Conservation (phyloP, 2,888 invertebrate species). For the Schizotus pectinicornis region DNA sequence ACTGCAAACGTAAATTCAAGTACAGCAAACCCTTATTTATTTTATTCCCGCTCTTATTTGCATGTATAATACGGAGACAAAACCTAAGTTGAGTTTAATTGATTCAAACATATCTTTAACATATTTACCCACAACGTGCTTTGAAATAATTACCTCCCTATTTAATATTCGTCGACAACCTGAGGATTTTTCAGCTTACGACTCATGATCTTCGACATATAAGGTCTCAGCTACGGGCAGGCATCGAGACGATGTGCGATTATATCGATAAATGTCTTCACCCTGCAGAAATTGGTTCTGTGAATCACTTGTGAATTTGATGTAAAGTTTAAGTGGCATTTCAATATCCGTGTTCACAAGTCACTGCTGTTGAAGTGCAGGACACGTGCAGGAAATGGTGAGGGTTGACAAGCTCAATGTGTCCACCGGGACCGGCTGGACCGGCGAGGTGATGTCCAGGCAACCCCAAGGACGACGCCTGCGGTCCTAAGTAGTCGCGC, state of each 20-base stretch:
- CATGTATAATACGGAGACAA: constrained; percentile 24
- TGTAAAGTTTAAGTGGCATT: constrained; percentile 55
- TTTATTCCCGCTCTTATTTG: constrained; percentile 27
- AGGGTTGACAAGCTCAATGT: constrained; percentile 49
- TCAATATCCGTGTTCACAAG: constrained; percentile 53
- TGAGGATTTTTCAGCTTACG: too few relatives aligned
- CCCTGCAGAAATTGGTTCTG: constrained; percentile 42
- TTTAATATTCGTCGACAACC: too few relatives aligned
- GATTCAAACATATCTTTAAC: constrained; percentile 16
- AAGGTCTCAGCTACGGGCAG: too few relatives aligned
- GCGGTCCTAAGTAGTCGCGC: constrained; percentile 1
- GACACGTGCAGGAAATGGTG: constrained; percentile 49
- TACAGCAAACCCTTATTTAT: constrained; percentile 22
- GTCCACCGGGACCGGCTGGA: constrained; percentile 40
- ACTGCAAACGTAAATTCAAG: constrained; percentile 12
- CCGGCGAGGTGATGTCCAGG: constrained; percentile 10
- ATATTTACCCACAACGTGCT: not conserved
- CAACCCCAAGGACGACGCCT: constrained; percentile 3
- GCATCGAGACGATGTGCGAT: constrained; percentile 39
- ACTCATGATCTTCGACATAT: too few relatives aligned
- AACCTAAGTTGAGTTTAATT: constrained; percentile 12
- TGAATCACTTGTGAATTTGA: constrained; percentile 53
- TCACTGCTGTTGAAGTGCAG: constrained; percentile 46
- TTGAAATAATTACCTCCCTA: too few relatives aligned
- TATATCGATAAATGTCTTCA: constrained; percentile 51